phyloP scores from a whole-genome alignment of 2,888 invertebrate genomes.

The Iselma pallidipennis region DNA sequence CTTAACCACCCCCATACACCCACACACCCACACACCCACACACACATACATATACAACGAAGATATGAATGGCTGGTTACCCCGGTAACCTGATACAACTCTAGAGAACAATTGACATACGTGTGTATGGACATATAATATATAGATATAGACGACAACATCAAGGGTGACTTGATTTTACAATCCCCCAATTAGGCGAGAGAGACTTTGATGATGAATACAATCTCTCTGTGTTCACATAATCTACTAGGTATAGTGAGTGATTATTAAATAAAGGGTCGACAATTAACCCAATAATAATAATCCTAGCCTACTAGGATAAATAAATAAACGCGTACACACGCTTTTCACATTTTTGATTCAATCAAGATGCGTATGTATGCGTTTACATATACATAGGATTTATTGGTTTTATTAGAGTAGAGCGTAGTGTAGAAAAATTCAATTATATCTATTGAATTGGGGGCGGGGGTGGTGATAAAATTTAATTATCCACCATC shows the following conservation, averaged over 20 bases:
- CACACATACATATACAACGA: too few species aligned
- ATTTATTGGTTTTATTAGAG: too few species aligned
- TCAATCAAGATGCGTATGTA: neutral
- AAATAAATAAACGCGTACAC: too few species aligned
- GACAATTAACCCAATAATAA: neutral
- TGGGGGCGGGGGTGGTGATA: too few species aligned
- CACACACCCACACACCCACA: too few species aligned
- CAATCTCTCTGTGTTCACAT: neutral
- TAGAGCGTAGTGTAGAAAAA: neutral
- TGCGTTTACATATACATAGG: too few species aligned
- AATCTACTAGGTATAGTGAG: neutral
- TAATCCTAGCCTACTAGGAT: slow-evolving; percentile 1
- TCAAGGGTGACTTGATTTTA: slow-evolving; percentile 52
- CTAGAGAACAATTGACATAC: slow-evolving; percentile 43
- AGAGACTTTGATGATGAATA: slow-evolving; percentile 22
- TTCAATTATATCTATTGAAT: neutral
- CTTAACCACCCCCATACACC: slow-evolving; percentile 2
- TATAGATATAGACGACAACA: slow-evolving; percentile 25
- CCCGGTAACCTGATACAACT: slow-evolving; percentile 44
- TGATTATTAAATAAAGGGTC: neutral
- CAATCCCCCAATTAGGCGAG: slow-evolving; percentile 54
- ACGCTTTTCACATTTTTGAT: too few species aligned
- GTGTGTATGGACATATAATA: too few species aligned
- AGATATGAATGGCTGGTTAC: slow-evolving; percentile 41
- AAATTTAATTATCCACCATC: too few species aligned